Evolutionary conservation across 2,888 invertebrate species (phyloP).

Genomic region (Orgyia antiqua): DNA sequence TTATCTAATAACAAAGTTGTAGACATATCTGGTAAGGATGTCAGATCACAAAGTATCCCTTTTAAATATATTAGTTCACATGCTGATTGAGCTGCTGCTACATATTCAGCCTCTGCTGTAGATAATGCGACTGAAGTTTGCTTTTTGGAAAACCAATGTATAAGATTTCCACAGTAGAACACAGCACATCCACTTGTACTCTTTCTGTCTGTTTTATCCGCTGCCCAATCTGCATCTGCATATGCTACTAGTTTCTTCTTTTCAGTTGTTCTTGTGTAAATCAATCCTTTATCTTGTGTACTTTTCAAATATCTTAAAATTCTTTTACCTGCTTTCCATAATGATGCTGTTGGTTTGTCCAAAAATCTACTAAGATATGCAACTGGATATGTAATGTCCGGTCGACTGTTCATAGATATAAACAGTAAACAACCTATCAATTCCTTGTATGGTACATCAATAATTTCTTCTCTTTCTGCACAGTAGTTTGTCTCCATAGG

Average conservation of each 20-base stretch:
- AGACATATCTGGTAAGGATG: not conserved
- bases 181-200: not conserved
- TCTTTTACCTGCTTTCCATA: constrained; percentile 1
- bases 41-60: not conserved
- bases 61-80: not conserved
- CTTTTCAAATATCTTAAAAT: constrained; percentile 1
- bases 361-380: not conserved
- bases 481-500: not conserved
- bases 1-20: not conserved
- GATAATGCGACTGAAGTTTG: not conserved
- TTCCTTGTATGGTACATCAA: not conserved
- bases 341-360: not conserved
- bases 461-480: not conserved
- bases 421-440: not conserved
- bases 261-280: not conserved
- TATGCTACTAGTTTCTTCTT: not conserved
- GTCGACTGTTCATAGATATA: not conserved
- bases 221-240: constrained; percentile 4
- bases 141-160: constrained; percentile 2
- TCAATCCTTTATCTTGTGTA: not conserved
- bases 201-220: not conserved
- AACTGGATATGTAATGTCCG: not conserved
- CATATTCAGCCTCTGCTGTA: constrained; percentile 1
- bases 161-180: not conserved
- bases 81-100: not conserved